phyloP scores from a whole-genome alignment of 1,140 invertebrate genomes.

The Archivesica marissinica region DNA sequence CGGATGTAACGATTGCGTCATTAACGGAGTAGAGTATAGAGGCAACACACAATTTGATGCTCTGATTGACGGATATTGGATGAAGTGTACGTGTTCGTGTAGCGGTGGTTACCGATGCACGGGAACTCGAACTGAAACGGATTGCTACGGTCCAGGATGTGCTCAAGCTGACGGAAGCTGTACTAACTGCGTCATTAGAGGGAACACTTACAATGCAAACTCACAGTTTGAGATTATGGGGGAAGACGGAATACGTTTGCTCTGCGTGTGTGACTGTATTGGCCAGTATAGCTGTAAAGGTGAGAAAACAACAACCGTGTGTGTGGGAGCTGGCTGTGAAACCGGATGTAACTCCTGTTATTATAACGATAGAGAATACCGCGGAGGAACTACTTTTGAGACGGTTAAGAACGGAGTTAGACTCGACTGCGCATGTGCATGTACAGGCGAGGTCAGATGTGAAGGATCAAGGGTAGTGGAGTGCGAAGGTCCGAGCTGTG shows the following conservation, averaged over 20 bases:
- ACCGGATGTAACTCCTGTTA: constrained; percentile 2
- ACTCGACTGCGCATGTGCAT: constrained; percentile 44
- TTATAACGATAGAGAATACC: constrained; percentile 15
- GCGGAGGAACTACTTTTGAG: constrained; percentile 18
- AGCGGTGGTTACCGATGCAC: constrained; percentile 43
- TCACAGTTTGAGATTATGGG: constrained; percentile 20
- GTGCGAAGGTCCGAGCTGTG: constrained; percentile 47
- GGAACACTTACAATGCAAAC: constrained; percentile 24
- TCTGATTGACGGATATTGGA: constrained; percentile 31
- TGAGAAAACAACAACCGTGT: constrained; percentile 1
- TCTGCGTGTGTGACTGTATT: constrained; percentile 48
- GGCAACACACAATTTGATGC: constrained; percentile 46
- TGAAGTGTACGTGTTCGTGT: constrained; percentile 49
- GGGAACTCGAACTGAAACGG: constrained; percentile 14
- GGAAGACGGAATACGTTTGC: constrained; percentile 22
- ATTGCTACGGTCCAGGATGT: constrained; percentile 41
- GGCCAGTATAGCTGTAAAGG: constrained; percentile 43
- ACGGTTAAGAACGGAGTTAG: constrained; percentile 8
- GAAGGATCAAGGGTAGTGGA: constrained; percentile 10
- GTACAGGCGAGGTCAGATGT: constrained; percentile 38
- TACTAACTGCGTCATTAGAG: constrained; percentile 27
- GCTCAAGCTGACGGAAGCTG: not conserved
- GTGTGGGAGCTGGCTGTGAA: constrained; percentile 39
- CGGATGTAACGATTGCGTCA: constrained; percentile 31
- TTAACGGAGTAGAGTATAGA: constrained; percentile 20